A percentile compares a stretch with the other conserved stretches of the same genome.
These are phyloP conservation scores for Stercorarius parasiticus DNA, from an alignment of 2,113 vertebrate genomes.

Conservation along the genomic window DNA sequence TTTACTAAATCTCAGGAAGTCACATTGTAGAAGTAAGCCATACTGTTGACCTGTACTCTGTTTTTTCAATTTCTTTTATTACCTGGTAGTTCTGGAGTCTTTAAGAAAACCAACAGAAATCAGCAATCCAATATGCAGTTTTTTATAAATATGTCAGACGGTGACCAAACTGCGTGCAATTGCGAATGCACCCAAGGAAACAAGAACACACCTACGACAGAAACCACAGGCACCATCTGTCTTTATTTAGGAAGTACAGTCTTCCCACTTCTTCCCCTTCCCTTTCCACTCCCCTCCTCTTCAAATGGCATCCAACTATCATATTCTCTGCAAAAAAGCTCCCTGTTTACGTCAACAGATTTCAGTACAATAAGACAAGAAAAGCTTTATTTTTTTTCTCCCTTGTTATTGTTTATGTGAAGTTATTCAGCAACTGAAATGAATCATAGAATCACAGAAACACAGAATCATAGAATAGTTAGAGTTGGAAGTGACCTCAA, in stretches of 20 bases:
- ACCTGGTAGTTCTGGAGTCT: not conserved
- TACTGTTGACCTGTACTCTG: not conserved
- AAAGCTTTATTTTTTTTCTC: not conserved
- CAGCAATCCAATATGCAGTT: not conserved
- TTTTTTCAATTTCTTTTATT: not conserved
- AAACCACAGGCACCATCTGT: conserved; percentile 6
- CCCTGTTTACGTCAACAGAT: not conserved
- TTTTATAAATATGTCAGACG: not conserved
- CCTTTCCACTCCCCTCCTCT: not conserved
- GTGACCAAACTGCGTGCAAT: not conserved
- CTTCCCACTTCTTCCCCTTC: conserved; percentile 7
- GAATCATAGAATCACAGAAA: not conserved
- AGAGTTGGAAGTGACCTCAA: not conserved
- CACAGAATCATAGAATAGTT: not conserved
- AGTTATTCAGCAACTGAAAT: not conserved
- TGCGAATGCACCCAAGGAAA: not conserved
- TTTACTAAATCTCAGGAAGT: not conserved
- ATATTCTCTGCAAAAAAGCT: not conserved
- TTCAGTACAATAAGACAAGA: not conserved
- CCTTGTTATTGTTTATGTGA: not conserved
- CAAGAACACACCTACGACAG: conserved; percentile 1
- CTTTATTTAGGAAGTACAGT: conserved; percentile 13
- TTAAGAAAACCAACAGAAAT: not conserved
- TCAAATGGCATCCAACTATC: not conserved
- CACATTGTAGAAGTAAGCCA: not conserved